These are phyloP conservation scores for Agrochola lychnidis DNA, from an alignment of 2,888 invertebrate species.

Conservation along the genomic window DNA sequence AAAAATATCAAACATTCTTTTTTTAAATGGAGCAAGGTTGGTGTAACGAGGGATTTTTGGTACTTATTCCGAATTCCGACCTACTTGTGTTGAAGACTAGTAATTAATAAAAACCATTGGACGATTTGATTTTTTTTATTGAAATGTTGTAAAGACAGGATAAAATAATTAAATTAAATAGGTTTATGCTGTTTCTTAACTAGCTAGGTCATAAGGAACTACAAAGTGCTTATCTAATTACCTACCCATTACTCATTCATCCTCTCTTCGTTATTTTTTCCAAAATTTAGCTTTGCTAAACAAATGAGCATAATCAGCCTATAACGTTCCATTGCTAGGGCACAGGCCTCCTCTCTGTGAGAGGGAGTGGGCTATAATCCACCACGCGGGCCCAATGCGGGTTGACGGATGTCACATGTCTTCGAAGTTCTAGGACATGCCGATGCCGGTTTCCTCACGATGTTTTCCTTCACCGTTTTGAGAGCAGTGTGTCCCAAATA, in stretches of 20 bases:
- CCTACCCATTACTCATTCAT: background rate
- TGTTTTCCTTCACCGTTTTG: too few species aligned
- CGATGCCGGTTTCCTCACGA: too few species aligned
- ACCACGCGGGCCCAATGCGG: too few species aligned
- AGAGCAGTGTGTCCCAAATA: too few species aligned
- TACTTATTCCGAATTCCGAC: slow-evolving; percentile 9
- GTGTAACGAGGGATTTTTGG: slow-evolving; percentile 34
- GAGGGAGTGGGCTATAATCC: too few species aligned
- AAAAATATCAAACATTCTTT: slow-evolving; percentile 48
- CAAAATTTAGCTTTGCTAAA: background rate
- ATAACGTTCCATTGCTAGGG: too few species aligned
- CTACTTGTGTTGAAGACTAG: slow-evolving; percentile 29
- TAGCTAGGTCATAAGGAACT: background rate
- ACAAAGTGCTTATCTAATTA: too few species aligned
- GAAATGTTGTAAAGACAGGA: background rate
- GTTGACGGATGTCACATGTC: too few species aligned
- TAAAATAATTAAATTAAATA: background rate
- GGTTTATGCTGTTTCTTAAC: too few species aligned
- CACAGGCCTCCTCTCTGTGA: too few species aligned
- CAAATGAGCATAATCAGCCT: background rate
- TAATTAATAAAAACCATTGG: slow-evolving; percentile 41
- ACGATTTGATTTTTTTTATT: slow-evolving; percentile 10
- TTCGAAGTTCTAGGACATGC: too few species aligned
- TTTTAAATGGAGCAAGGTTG: slow-evolving; percentile 65
- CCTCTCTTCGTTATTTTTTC: background rate